Evolutionary conservation across 2,888 invertebrate species (phyloP).

Genomic region (Abrostola tripartita): DNA sequence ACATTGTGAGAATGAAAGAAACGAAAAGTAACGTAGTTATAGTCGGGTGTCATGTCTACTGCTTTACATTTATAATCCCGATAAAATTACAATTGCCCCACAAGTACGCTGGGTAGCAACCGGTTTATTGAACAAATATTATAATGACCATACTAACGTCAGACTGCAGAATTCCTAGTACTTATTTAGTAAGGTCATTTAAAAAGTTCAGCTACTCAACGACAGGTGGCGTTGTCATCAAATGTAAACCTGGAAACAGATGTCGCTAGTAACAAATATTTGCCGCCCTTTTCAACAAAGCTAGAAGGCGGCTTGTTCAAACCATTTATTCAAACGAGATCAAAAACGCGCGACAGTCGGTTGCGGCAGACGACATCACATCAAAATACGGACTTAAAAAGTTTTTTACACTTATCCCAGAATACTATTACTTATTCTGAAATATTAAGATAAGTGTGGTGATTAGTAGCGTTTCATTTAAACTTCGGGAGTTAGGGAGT

Average conservation of each 20-base stretch:
- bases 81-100: neutral
- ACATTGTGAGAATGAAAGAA: too few relatives aligned
- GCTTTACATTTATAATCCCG: neutral
- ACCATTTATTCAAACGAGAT: conserved; percentile 80
- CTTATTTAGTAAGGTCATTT: neutral
- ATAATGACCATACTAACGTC: too few relatives aligned
- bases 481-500: conserved; percentile 39
- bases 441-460: conserved; percentile 44
- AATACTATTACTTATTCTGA: conserved; percentile 29
- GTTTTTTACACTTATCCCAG: conserved; percentile 38
- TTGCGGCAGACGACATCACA: conserved; percentile 58
- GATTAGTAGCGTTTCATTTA: conserved; percentile 22
- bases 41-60: neutral
- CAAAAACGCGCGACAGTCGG: conserved; percentile 81
- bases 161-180: too few relatives aligned
- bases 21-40: too few relatives aligned
- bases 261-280: conserved; percentile 63
- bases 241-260: conserved; percentile 41
- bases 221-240: conserved; percentile 65
- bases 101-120: too few relatives aligned
- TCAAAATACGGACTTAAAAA: conserved; percentile 27
- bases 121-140: too few relatives aligned
- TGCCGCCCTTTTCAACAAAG: conserved; percentile 55
- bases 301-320: conserved; percentile 78
- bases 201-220: conserved; percentile 57